Evolutionary conservation across 1,140 invertebrate species (phyloP).

Genomic region (Holotrichia oblita): DNA sequence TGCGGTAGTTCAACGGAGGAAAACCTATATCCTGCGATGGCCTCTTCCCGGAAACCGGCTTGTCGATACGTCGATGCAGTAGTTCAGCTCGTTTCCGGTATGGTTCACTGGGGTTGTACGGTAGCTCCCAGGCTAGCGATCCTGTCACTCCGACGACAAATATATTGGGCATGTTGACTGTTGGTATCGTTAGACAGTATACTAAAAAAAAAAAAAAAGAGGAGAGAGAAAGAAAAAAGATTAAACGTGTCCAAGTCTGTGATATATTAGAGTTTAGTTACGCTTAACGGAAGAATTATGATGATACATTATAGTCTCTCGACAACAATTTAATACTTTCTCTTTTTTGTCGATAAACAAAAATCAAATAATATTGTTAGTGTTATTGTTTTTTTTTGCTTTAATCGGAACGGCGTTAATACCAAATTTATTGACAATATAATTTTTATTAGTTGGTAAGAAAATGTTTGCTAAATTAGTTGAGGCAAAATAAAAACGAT

Average conservation of each 20-base stretch:
- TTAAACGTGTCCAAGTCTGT: neutral
- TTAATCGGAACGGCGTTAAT: too few species aligned
- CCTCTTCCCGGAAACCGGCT: slow-evolving; percentile 18
- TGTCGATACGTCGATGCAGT: slow-evolving; percentile 27
- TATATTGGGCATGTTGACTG: slow-evolving; percentile 31
- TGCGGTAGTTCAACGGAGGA: slow-evolving; percentile 5
- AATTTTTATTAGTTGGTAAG: too few species aligned
- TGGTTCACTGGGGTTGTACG: slow-evolving; percentile 51
- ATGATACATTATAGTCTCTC: neutral
- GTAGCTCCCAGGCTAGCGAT: slow-evolving; percentile 78
- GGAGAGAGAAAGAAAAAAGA: neutral
- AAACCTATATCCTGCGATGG: slow-evolving; percentile 12
- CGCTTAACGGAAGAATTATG: neutral
- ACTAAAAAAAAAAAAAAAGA: neutral
- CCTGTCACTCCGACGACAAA: slow-evolving; percentile 76
- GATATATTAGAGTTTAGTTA: neutral
- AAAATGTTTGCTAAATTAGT: too few species aligned
- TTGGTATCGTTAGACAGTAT: slow-evolving; percentile 17
- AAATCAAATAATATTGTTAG: too few species aligned
- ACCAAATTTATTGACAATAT: too few species aligned
- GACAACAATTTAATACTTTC: neutral
- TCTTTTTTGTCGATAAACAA: too few species aligned
- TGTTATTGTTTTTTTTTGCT: too few species aligned
- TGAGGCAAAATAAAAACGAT: too few species aligned
- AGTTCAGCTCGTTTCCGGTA: slow-evolving; percentile 29